A percentile compares a stretch with the other conserved stretches of the same genome.
These are phyloP conservation scores for Polylopha cassiicola DNA, from an alignment of 2,888 invertebrate species.

Conservation along the genomic window DNA sequence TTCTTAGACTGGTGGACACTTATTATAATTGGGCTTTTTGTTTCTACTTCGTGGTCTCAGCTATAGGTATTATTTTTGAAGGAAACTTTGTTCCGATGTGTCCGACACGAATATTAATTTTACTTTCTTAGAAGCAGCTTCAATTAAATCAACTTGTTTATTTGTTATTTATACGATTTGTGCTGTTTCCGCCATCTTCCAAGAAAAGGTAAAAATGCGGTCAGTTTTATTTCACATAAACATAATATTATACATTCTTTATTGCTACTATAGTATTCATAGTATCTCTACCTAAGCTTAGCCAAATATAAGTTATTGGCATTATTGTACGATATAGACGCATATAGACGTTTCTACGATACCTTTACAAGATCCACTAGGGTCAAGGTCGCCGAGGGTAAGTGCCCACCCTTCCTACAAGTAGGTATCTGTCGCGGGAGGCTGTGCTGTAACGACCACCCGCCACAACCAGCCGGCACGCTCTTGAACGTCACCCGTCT, in stretches of 20 bases:
- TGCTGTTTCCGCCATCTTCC: no score
- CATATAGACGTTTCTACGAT: no score
- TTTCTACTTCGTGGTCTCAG: conserved; percentile 46
- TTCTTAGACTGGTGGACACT: no score
- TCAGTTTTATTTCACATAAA: no score
- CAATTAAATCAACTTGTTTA: neutral
- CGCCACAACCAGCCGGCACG: conserved; percentile 7
- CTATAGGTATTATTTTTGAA: conserved; percentile 48
- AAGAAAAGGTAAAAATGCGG: no score
- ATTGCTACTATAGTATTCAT: no score
- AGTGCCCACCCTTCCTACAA: conserved; percentile 18
- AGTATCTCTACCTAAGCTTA: no score
- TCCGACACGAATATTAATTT: conserved; percentile 38
- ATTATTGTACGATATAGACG: no score
- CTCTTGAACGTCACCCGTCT: no score
- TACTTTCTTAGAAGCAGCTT: conserved; percentile 26
- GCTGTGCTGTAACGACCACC: conserved; percentile 11
- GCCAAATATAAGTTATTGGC: no score
- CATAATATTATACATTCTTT: no score
- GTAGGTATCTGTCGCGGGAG: conserved; percentile 7
- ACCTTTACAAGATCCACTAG: no score
- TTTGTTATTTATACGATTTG: neutral
- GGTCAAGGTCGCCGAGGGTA: conserved; percentile 14
- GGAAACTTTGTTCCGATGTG: conserved; percentile 38
- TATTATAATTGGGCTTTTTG: conserved; percentile 50